phyloP scores from a whole-genome alignment of 2,888 invertebrate species.

The Branchipolynoe longqiensis region DNA sequence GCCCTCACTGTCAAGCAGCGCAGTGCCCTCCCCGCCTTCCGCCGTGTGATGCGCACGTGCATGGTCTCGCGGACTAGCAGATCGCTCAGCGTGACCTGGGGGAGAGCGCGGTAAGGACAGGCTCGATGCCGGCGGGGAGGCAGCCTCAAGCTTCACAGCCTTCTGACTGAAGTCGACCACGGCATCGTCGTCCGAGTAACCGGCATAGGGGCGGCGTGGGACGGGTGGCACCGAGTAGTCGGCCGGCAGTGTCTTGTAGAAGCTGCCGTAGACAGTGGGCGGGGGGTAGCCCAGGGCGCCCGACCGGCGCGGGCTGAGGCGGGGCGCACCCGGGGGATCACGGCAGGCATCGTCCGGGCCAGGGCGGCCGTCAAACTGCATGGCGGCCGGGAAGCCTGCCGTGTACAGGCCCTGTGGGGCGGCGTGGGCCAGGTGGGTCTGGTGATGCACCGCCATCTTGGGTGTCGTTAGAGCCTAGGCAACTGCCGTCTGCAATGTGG shows the following conservation, averaged over 20 bases:
- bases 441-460: constrained; percentile 14
- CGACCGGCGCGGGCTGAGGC: not conserved
- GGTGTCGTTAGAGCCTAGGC: no score
- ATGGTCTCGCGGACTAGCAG: not conserved
- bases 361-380: not conserved
- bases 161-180: constrained; percentile 26
- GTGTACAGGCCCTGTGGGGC: constrained; percentile 17
- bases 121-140: not conserved
- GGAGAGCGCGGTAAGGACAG: not conserved
- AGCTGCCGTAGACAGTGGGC: constrained; percentile 7
- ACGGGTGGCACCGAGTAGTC: not conserved
- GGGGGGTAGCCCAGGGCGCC: not conserved
- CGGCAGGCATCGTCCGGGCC: not conserved
- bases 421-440: not conserved
- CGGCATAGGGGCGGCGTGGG: not conserved
- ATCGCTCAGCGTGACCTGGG: not conserved
- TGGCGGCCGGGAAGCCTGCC: not conserved
- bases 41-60: constrained; percentile 3
- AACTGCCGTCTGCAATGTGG: no score
- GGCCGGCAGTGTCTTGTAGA: not conserved
- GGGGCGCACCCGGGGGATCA: not conserved
- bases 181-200: not conserved
- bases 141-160: not conserved
- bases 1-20: constrained; percentile 29
- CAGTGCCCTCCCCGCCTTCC: not conserved